These are phyloP conservation scores for Plectrocnemia conspersa DNA, from an alignment of 1,140 invertebrate species.

Conservation along the genomic window DNA sequence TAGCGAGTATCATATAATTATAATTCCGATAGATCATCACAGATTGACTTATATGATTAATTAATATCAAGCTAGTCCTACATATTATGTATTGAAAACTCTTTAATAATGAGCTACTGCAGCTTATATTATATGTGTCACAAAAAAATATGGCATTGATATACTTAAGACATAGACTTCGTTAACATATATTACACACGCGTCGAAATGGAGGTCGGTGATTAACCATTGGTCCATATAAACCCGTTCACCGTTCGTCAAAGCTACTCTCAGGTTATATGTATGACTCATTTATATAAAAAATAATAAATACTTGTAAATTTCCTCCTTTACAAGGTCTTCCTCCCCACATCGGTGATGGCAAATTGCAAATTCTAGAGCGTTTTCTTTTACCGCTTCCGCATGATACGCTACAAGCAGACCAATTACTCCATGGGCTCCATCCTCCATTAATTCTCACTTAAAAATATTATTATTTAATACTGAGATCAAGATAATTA, in stretches of 20 bases:
- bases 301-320: conserved; percentile 41
- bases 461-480: neutral
- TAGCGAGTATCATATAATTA: no score
- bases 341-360: conserved; percentile 39
- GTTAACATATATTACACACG: no score
- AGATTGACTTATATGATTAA: no score
- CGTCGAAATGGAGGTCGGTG: no score
- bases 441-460: conserved; percentile 36
- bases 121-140: neutral
- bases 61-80: no score
- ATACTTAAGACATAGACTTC: no score
- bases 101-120: no score
- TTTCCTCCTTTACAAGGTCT: conserved; percentile 44
- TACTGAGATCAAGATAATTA: neutral
- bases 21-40: no score
- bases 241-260: neutral
- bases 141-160: no score
- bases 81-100: no score
- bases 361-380: conserved; percentile 41
- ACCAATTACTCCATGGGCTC: conserved; percentile 48
- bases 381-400: conserved; percentile 49
- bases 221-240: no score
- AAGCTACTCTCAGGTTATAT: neutral
- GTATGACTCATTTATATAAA: neutral
- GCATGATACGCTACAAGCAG: conserved; percentile 54